Evolutionary conservation across 1,140 invertebrate genomes (phyloP).

Genomic region (Tribolium madens): DNA sequence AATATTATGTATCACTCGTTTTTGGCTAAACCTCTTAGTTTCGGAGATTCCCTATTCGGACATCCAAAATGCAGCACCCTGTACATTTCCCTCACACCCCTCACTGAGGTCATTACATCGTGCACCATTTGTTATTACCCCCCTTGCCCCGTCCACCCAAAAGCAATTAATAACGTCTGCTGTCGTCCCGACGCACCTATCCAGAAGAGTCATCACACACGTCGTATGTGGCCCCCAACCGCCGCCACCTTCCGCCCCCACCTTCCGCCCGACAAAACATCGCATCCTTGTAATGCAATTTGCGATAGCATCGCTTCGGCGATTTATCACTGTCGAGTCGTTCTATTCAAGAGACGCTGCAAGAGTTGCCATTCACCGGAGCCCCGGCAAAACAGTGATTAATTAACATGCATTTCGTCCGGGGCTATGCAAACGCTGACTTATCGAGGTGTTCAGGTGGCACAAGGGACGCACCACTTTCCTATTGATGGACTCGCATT

Average conservation of each 20-base stretch:
- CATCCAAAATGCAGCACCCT: too few species aligned
- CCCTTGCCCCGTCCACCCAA: background rate
- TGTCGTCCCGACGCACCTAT: conserved; percentile 26
- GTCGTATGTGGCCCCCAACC: background rate
- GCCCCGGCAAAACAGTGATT: conserved; percentile 45
- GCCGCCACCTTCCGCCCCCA: too few species aligned
- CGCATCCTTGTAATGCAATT: conserved; percentile 46
- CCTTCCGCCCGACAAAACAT: conserved; percentile 40
- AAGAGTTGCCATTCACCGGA: conserved; percentile 42
- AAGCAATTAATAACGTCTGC: conserved; percentile 25
- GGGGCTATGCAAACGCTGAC: conserved; percentile 17
- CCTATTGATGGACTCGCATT: background rate
- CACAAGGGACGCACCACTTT: background rate
- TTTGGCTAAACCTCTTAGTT: too few species aligned
- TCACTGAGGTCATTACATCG: background rate
- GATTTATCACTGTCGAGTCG: conserved; percentile 47
- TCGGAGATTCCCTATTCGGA: too few species aligned
- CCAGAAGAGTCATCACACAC: conserved; percentile 24
- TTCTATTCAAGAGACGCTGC: conserved; percentile 43
- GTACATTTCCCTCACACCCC: background rate
- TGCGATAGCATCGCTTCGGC: conserved; percentile 39
- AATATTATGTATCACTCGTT: too few species aligned
- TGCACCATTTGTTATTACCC: background rate
- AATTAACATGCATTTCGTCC: conserved; percentile 50
- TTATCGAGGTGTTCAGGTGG: conserved; percentile 29